Base-by-base conservation (phyloP, 2,797 vertebrate genomes). In the Clarias pachynema region DNA sequence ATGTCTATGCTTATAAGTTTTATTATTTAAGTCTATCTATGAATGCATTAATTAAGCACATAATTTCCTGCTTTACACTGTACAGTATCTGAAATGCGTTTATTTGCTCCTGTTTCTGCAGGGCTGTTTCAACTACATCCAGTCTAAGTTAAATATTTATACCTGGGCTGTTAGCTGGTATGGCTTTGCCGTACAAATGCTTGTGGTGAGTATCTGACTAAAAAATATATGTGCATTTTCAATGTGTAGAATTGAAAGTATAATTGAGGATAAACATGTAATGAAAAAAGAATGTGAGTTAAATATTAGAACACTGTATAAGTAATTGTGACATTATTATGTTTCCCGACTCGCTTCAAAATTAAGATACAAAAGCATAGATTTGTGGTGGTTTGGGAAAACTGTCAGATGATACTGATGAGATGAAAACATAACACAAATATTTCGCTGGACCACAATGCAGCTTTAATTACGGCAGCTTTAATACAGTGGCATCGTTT, bases 161-260 rank as follows among this genome's bases (percentile, higher is more conserved):
- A 94, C 95, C 0, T 96, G 96, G 96, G 93, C 94, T 1, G 89
- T 95, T 77, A 94, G 94, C 0, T 96, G 96, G 96, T 96, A 95
- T 3, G 96, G 96, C 5, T 96, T 96, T 44, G 92, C 96, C 2
- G 94, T 96, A 82, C 94, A 96, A 34, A 95, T 96, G 93, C 92
- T 95, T 88, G 93, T 95, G 90, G 96, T 96, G 84, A 94, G 95
- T 90, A 24, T 37, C 22, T 34, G 2, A 44, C 37, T 18, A 20
- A 74, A 70, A 20, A 70, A 70, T 14, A 8, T 40, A 40, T 40
- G 37, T 0, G 37, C 37, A 6, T 4, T 56, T 53, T 2, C n/a
- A 56, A 29, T 29, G 15, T 29, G 53, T 29, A 53, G 8, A 12
- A 56, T 18, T 75, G 26, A 53, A 53, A 26, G 24, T 20, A 34